These are phyloP conservation scores for Lophotis ruficrista DNA, from an alignment of 2,113 vertebrate species.

Conservation along the genomic window DNA sequence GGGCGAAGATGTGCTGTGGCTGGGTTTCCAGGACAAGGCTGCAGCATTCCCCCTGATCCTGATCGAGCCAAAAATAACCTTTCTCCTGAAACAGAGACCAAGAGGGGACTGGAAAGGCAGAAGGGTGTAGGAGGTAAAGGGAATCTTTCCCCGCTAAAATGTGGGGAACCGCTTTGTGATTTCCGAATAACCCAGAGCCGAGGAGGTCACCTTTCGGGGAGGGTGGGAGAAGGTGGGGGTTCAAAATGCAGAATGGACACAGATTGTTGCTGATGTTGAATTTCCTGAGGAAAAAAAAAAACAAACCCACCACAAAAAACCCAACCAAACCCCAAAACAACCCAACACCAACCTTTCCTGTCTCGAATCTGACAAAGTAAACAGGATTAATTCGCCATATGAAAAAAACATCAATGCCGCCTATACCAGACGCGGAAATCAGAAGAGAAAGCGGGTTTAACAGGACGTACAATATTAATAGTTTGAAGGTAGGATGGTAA, in stretches of 20 bases:
- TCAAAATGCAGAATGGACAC: neutral
- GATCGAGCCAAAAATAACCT: constrained; percentile 20
- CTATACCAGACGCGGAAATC: constrained; percentile 27
- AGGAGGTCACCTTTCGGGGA: neutral
- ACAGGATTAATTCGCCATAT: constrained; percentile 63
- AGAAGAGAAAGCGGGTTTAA: constrained; percentile 27
- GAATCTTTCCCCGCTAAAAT: neutral
- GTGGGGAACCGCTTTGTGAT: neutral
- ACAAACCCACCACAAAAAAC: neutral
- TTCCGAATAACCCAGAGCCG: constrained; percentile 1
- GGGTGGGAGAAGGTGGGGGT: neutral
- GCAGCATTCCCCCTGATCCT: constrained; percentile 32
- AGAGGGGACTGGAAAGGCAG: neutral
- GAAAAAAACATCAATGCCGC: constrained; percentile 33
- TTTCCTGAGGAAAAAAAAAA: constrained; percentile 10
- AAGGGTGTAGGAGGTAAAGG: neutral
- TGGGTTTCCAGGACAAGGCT: constrained; percentile 55
- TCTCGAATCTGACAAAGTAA: constrained; percentile 58
- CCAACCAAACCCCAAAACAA: neutral
- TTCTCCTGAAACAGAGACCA: neutral
- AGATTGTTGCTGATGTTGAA: constrained; percentile 37
- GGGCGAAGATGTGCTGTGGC: neutral
- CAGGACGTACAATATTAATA: constrained; percentile 8
- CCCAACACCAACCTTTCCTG: constrained; percentile 44
- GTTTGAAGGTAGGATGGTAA: constrained; percentile 35